These are phyloP conservation scores for Tridacna crocea DNA, from an alignment of 2,888 invertebrate genomes.

Conservation along the genomic window DNA sequence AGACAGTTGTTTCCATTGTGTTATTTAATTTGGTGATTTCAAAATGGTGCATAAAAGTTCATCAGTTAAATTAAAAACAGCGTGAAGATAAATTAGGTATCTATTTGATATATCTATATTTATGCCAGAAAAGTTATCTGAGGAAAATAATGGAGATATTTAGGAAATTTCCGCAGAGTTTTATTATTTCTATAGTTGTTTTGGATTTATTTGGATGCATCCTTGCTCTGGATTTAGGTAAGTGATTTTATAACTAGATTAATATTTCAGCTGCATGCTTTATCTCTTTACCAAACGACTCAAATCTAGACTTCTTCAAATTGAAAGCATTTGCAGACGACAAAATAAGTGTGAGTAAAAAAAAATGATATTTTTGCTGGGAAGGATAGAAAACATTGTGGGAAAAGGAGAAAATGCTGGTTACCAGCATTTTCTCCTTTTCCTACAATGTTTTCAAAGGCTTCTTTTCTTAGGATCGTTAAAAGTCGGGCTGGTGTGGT, in stretches of 20 bases:
- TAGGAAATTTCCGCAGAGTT: not conserved
- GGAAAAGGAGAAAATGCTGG: not conserved
- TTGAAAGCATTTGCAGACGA: too few species aligned
- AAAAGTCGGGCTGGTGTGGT: too few species aligned
- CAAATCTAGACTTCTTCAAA: too few species aligned
- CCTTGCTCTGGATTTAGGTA: constrained; percentile 7
- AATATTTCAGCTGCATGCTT: too few species aligned
- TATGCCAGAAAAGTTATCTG: not conserved
- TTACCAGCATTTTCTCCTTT: not conserved
- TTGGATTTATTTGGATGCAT: constrained; percentile 15
- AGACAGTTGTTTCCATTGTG: not conserved
- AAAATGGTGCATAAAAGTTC: constrained; percentile 22
- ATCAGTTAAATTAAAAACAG: constrained; percentile 8
- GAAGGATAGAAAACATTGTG: not conserved
- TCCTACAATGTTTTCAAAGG: not conserved
- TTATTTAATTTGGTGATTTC: constrained; percentile 16
- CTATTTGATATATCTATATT: not conserved
- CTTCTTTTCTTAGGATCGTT: too few species aligned
- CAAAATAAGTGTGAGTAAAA: too few species aligned
- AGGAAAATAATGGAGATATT: constrained; percentile 2
- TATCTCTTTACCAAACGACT: too few species aligned
- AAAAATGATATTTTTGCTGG: too few species aligned
- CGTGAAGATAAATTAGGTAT: not conserved
- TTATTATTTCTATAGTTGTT: constrained; percentile 15
- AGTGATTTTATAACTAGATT: not conserved